Percentiles rank a stretch among this genome's conserved stretches.
phyloP scores from a whole-genome alignment of 2,113 vertebrate genomes.

The Catharus bicknelli region DNA sequence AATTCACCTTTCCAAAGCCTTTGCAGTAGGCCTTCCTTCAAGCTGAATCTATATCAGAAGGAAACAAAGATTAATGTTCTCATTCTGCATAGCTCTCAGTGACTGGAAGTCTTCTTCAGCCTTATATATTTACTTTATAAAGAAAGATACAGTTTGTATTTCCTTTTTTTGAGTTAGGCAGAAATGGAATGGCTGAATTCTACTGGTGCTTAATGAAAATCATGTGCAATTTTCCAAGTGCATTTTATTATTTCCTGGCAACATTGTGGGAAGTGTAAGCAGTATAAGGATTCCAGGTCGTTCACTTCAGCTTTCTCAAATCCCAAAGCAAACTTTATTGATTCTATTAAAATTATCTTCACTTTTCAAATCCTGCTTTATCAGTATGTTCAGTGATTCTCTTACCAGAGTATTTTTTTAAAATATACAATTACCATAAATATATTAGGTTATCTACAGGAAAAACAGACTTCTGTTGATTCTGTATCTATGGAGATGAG shows the following conservation, averaged over 20 bases:
- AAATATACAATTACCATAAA: background rate
- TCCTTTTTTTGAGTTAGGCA: background rate
- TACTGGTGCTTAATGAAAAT: background rate
- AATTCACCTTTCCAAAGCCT: background rate
- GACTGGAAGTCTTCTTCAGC: background rate
- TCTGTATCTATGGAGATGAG: background rate
- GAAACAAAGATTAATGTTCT: background rate
- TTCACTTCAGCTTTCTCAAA: background rate
- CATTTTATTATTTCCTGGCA: background rate
- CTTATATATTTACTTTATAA: background rate
- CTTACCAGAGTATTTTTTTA: background rate
- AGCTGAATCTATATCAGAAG: background rate
- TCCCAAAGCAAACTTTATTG: background rate
- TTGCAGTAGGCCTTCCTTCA: background rate
- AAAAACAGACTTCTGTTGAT: background rate
- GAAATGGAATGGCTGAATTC: background rate
- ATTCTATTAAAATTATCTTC: background rate
- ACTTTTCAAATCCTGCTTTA: background rate
- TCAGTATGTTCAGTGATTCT: background rate
- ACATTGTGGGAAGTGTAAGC: background rate
- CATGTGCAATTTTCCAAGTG: background rate
- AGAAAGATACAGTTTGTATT: background rate
- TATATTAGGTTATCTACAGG: background rate
- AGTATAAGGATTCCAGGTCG: background rate
- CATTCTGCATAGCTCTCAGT: background rate